phyloP scores from a whole-genome alignment of 2,113 vertebrate genomes.

The Cairina moschata region DNA sequence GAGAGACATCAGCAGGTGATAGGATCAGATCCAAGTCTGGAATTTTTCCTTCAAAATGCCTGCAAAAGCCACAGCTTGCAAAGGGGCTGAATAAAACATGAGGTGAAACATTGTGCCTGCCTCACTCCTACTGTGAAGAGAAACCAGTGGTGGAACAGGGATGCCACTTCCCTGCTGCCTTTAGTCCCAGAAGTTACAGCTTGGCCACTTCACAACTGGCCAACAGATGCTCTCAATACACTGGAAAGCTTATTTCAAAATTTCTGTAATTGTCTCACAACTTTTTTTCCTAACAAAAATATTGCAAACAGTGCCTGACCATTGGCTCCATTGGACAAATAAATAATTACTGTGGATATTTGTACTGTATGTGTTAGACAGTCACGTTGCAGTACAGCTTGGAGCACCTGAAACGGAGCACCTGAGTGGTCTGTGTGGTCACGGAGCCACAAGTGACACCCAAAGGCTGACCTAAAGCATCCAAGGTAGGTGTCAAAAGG shows the following conservation, averaged over 20 bases:
- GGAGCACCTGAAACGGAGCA: neutral
- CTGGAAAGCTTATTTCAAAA: neutral
- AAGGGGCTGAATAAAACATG: conserved; percentile 9
- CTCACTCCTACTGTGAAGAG: neutral
- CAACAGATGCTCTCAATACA: neutral
- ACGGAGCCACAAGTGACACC: neutral
- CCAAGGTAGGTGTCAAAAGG: neutral
- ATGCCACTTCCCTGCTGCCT: neutral
- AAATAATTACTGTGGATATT: neutral
- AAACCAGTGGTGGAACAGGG: neutral
- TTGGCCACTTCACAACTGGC: neutral
- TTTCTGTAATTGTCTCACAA: neutral
- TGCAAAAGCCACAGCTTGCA: neutral
- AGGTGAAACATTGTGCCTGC: neutral
- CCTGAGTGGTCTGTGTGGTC: neutral
- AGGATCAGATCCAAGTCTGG: neutral
- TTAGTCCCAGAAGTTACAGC: neutral
- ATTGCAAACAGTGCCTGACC: neutral
- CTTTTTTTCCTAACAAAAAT: neutral
- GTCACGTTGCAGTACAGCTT: neutral
- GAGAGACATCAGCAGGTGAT: neutral
- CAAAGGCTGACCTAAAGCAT: neutral
- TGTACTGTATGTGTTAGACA: neutral
- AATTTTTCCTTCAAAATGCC: neutral
- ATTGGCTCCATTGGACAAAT: neutral